phyloP scores from a whole-genome alignment of 1,140 invertebrate species.

The Drosophila malerkotliana region DNA sequence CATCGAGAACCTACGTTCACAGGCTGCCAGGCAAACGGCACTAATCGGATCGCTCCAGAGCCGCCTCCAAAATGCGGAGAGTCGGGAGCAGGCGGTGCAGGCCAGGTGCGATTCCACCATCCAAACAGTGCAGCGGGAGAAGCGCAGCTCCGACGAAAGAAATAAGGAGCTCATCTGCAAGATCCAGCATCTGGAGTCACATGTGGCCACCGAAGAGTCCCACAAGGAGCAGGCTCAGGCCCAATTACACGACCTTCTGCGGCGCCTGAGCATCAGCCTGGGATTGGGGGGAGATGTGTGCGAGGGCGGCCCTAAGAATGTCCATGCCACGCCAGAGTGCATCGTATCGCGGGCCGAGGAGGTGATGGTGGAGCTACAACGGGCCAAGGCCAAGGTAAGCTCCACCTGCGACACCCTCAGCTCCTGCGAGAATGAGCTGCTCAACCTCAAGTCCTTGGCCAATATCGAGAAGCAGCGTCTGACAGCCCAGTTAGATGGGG shows the following conservation, averaged over 20 bases:
- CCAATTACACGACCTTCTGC: slow-evolving; percentile 88
- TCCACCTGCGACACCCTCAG: slow-evolving; percentile 80
- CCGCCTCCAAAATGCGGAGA: slow-evolving; percentile 91
- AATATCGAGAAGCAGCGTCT: slow-evolving; percentile 81
- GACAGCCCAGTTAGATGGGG: slow-evolving; percentile 70
- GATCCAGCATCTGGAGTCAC: slow-evolving; percentile 88
- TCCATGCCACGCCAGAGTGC: slow-evolving; percentile 87
- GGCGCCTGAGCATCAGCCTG: slow-evolving; percentile 87
- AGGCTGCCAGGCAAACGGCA: slow-evolving; percentile 91
- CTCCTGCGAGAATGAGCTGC: slow-evolving; percentile 76
- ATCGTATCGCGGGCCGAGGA: slow-evolving; percentile 89
- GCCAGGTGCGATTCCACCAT: slow-evolving; percentile 89
- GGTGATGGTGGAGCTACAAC: slow-evolving; percentile 88
- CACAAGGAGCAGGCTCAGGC: slow-evolving; percentile 87
- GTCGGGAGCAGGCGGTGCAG: slow-evolving; percentile 88
- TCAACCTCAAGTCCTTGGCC: slow-evolving; percentile 73
- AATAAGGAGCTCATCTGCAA: slow-evolving; percentile 90
- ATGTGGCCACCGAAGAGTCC: slow-evolving; percentile 88
- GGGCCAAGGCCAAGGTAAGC: slow-evolving; percentile 85
- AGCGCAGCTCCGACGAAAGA: slow-evolving; percentile 90
- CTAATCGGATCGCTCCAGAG: slow-evolving; percentile 91
- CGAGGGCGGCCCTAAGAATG: slow-evolving; percentile 84
- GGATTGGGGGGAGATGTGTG: slow-evolving; percentile 88
- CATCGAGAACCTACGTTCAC: slow-evolving; percentile 87
- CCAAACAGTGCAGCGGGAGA: slow-evolving; percentile 89